These are phyloP conservation scores for Osedax frankpressi DNA, from an alignment of 2,888 invertebrate species.

Conservation along the genomic window DNA sequence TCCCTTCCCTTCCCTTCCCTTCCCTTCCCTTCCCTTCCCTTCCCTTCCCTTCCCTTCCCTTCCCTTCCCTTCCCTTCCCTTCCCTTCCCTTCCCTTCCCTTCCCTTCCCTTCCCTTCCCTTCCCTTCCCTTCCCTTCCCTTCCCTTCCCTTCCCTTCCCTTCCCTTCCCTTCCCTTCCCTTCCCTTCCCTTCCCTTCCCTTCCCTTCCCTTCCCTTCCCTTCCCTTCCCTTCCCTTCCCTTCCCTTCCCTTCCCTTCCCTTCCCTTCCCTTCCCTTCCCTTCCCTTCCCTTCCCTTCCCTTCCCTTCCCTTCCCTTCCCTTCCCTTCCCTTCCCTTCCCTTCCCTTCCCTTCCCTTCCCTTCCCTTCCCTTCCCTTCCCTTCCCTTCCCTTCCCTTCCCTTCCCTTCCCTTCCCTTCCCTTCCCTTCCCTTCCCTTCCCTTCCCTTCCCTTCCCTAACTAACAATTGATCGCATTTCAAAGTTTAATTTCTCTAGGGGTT, in stretches of 20 bases:
- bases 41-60: background rate
- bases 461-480: background rate
- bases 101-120: background rate
- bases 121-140: background rate
- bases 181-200: background rate
- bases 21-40: constrained; percentile 1
- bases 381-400: background rate
- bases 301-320: background rate
- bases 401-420: background rate
- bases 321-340: background rate
- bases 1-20: background rate
- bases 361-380: background rate
- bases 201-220: background rate
- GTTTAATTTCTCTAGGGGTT: background rate
- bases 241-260: background rate
- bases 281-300: background rate
- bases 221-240: background rate
- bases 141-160: background rate
- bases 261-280: background rate
- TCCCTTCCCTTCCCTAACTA: background rate
- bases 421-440: background rate
- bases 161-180: background rate
- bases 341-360: background rate
- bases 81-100: background rate
- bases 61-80: background rate